A percentile compares a stretch with the other conserved stretches of the same genome.
Conservation (phyloP, 2,113 vertebrate species). For the Lycocorax pyrrhopterus region DNA sequence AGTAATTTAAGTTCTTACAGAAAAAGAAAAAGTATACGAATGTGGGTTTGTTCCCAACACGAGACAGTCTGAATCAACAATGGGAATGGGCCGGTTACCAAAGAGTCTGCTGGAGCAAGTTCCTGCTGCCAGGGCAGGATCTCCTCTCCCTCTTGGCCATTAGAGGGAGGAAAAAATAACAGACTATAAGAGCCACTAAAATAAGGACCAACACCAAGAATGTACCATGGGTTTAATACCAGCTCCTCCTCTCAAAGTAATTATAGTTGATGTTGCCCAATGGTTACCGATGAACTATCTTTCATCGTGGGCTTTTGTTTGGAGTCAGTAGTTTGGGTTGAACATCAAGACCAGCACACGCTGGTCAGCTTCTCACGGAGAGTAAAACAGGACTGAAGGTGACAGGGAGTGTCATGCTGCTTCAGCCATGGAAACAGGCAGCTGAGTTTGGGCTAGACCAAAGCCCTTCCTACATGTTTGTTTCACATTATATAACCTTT, state of each 20-base stretch:
- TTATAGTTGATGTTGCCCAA: conserved; percentile 53
- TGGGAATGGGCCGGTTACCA: conserved; percentile 58
- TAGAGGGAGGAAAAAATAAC: conserved; percentile 68
- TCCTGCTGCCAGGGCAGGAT: conserved; percentile 50
- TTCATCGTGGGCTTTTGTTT: conserved; percentile 22
- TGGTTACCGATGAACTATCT: conserved; percentile 32
- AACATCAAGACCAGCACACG: background rate
- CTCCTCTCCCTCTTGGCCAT: conserved; percentile 61
- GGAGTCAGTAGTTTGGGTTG: conserved; percentile 28
- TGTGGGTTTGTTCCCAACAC: conserved; percentile 65
- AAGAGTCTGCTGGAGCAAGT: conserved; percentile 63
- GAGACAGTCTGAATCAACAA: conserved; percentile 71
- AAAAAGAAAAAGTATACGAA: conserved; percentile 35
- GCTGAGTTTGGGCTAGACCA: background rate
- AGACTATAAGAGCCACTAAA: conserved; percentile 61
- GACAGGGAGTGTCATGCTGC: background rate
- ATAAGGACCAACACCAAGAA: conserved; percentile 65
- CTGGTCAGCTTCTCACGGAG: background rate
- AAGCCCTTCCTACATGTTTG: background rate
- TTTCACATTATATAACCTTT: conserved; percentile 4
- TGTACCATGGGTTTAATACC: conserved; percentile 65
- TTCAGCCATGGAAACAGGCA: background rate
- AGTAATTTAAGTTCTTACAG: conserved; percentile 57
- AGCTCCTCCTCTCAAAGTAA: conserved; percentile 48
- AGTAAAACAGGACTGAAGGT: conserved; percentile 20